Evolutionary conservation across 2,888 invertebrate species (phyloP), one percentile per base, ranked within the genome.

Genomic region (Philonicus albiceps): DNA sequence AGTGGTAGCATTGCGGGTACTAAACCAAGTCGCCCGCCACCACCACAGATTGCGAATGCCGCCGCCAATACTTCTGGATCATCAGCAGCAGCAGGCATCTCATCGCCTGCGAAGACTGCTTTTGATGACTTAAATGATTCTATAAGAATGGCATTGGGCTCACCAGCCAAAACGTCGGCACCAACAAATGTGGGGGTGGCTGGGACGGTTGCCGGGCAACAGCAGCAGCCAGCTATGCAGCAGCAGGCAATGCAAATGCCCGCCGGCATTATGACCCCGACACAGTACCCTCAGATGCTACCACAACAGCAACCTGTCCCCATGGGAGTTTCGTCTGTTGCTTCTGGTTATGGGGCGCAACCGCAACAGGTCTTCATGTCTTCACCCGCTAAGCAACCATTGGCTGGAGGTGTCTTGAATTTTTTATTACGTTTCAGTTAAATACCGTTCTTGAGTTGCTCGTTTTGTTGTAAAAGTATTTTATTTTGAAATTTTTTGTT

Each of bases 41-140:
- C 92, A 89, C 92, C 91, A 89, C 92, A 92, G 89, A 90, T 90
- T 87, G 89, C 30, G 19, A 75, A n/a, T 34, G 11, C 40, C 30
- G 34, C 4, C 55, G 75, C 30, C n/a, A 34, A 27, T 43, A 16
- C 16, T 78, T 72, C 86, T 31, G 73, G 37, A 49, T 27, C 22
- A 49, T 11, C 19, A 49, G 64, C 74, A 37, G 78, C 73, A 49
- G 13, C n/a, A 22, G 49, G 40, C 30, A 30, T n/a, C 8, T 53
- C 80, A 27, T 89, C 90, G 78, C 90, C 92, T 27, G 93, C 94
- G 81, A 95, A 95, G 90, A 95, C 94, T 89, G 95, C 95, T 49
- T 94, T 95, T 91, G 95, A 95, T 90, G 95, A 95, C 90, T 93
- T 95, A 88, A 95, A 95, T 90, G 95, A 95, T 90, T 94, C 94